Percentiles rank a stretch among this genome's conserved stretches.
Conservation (phyloP, 2,113 vertebrate genomes). For the Apodemus speciosus region DNA sequence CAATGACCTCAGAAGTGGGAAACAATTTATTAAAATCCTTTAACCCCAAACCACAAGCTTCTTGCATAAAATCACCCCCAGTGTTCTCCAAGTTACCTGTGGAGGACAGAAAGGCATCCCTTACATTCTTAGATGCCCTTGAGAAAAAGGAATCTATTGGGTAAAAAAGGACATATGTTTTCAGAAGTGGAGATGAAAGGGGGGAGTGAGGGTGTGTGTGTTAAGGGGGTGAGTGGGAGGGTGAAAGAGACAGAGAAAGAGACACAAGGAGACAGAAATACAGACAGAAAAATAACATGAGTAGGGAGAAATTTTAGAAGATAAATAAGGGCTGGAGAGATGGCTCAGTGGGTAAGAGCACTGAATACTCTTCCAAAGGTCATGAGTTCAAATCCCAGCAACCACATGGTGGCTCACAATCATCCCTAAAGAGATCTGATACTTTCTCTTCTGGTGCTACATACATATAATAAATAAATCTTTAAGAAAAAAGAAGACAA, state of each 20-base stretch:
- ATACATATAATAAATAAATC: no score
- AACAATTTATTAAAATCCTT: slow-evolving; percentile 64
- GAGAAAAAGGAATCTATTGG: neutral
- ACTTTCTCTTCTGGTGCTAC: no score
- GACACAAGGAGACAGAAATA: neutral
- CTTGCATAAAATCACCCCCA: slow-evolving; percentile 49
- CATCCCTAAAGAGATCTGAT: no score
- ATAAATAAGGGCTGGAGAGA: neutral
- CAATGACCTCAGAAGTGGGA: slow-evolving; percentile 34
- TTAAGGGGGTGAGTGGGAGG: no score
- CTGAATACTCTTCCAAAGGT: no score
- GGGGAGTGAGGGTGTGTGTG: neutral
- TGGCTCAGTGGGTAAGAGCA: no score
- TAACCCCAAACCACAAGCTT: slow-evolving; percentile 59
- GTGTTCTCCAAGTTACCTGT: neutral
- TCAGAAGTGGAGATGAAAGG: neutral
- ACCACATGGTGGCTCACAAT: no score
- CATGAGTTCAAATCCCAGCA: no score
- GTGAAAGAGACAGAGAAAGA: neutral
- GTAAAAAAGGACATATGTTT: neutral
- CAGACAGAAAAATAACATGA: neutral
- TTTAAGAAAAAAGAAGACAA: neutral
- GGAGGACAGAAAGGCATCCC: neutral
- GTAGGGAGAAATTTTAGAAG: neutral
- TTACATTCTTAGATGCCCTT: slow-evolving; percentile 35